Base-by-base conservation (phyloP, 1,140 invertebrate genomes). In the Aphelenchoides besseyi region DNA sequence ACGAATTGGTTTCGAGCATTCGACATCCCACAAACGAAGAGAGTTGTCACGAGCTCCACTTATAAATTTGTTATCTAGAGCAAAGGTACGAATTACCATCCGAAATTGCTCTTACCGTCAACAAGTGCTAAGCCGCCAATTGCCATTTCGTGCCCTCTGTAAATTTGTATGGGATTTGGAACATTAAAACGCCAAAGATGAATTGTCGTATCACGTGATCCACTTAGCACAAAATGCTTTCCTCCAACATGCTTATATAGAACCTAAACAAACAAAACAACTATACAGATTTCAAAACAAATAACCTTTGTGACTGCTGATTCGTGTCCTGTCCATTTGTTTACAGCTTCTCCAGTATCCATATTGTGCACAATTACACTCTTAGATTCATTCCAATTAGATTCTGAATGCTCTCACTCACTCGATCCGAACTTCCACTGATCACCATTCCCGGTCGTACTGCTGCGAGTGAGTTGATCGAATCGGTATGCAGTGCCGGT, bases 161-260 rank as follows among this genome's bases (percentile, higher is more conserved):
- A 75, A 35, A 30, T 61, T 69, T 74, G 36, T 5, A 59, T n/a
- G 37, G 29, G 61, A 32, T 75, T 35, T 23, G 76, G 12, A n/a
- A 32, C 23, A 32, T 75, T 78, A 52, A 74, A 74, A 18, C 74
- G 74, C 74, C 72, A 74, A 36, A 74, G 57, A 9, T 36, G 18
- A 28, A 76, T 62, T 26, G 36, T 75, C n/a, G 36, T 41, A 37
- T 76, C 75, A 41, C 73, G 77, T 28, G 75, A 76, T 12, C 70
- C 75, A 35, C 74, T 78, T n/a, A 76, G 52, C 18, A 76, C 76
- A 61, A 79, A 79, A 68, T 76, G 75, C 36, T 78, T 72, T 29
- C 75, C 70, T 28, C 75, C 74, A 33, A 73, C 48, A 71, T 78
- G 77, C 57, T 76, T 76, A 35, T 76, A 76, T 32, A 73, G 41